Base-by-base conservation (phyloP, 2,113 vertebrate species). In the Bubo scandiacus region DNA sequence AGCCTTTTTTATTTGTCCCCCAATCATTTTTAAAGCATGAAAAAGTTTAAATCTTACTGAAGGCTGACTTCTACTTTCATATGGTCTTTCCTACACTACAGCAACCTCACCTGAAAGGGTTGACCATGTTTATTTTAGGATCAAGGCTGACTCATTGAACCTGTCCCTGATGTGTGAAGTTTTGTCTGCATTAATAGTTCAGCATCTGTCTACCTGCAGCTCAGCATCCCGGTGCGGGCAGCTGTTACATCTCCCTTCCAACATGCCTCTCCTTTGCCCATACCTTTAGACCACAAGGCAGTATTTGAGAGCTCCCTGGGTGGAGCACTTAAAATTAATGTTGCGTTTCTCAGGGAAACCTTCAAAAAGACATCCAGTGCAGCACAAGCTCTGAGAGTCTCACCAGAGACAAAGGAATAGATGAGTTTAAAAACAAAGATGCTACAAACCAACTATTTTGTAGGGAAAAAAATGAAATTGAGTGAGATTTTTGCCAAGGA, bases 241-340 rank as follows among this genome's bases (percentile, higher is more conserved):
- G 74, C 36, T 81, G 26, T 20, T 5, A 0, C 38, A 1, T 12
- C 36, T 66, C 68, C 70, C 49, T 83, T 32, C 80, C 88, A 38
- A 1, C 1, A 0, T 4, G 6, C 20, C 15, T 68, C 34, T 11
- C 58, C 52, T 82, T 29, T 11, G 27, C 79, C 70, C 23, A 0
- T 29, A 7, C 40, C 14, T 58, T 62, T 26, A 10, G 25, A 47
- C 21, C 22, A 1, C 43, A 8, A 8, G 80, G 71, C 75, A 30
- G 17, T 29, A 7, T 34, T 7, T 21, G 52, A 36, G 43, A 63
- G 80, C 19, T 73, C 51, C 20, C 30, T 13, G 30, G 20, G 81
- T 13, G 13, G 25, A 11, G 23, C 45, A 10, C 36, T 63, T 59
- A 10, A 59, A 68, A 43, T 65, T 23, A 8, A 52, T 1, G 38